These are phyloP conservation scores for Allobates femoralis DNA, from an alignment of 2,797 vertebrate genomes.

Conservation along the genomic window DNA sequence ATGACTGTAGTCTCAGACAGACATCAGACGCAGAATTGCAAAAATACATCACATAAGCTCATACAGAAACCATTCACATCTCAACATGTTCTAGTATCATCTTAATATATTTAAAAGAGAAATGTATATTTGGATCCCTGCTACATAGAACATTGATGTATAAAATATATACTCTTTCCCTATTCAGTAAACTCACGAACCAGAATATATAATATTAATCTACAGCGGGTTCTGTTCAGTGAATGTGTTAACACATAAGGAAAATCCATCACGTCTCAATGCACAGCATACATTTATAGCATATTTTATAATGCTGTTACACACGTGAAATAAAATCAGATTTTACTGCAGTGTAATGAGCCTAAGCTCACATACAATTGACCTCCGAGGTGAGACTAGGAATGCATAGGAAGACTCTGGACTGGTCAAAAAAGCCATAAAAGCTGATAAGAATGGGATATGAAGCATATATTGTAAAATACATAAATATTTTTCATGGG, in stretches of 20 bases:
- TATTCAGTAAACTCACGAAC: background rate
- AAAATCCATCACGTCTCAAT: conserved; percentile 15
- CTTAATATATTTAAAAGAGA: background rate
- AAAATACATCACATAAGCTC: background rate
- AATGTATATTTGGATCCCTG: background rate
- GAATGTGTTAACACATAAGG: conserved; percentile 1
- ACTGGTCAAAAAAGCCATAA: background rate
- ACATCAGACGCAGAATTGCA: background rate
- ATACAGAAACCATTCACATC: background rate
- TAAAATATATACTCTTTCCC: background rate
- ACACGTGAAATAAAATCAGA: conserved; percentile 16
- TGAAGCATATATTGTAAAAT: background rate
- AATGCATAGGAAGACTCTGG: background rate
- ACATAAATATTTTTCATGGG: conserved; percentile 31
- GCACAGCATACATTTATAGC: conserved; percentile 10
- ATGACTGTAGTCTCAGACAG: too few relatives aligned
- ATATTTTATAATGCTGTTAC: conserved; percentile 30
- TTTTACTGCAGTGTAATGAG: conserved; percentile 31
- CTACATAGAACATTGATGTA: background rate
- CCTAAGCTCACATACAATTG: conserved; percentile 29
- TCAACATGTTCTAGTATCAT: background rate
- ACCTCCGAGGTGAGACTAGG: background rate
- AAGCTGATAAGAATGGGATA: conserved; percentile 5
- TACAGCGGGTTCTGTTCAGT: background rate
- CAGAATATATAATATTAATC: background rate